These are phyloP conservation scores for Furnarius figulus DNA, from an alignment of 2,113 vertebrate species.

Conservation along the genomic window DNA sequence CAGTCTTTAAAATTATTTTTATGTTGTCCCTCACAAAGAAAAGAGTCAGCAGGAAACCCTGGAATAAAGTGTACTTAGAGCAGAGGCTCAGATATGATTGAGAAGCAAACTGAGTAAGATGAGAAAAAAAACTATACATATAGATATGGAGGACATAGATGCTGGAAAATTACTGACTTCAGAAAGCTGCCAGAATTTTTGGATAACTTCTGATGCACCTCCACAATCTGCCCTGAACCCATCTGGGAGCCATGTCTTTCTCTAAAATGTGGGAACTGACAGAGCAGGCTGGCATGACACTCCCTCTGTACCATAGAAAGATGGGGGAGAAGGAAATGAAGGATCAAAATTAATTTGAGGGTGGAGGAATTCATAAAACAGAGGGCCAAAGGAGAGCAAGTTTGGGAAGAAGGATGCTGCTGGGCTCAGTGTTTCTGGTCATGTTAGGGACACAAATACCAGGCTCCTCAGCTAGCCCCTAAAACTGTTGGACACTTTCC, in stretches of 20 bases:
- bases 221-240: rapidly evolving
- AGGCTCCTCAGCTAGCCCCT: not conserved
- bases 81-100: not conserved
- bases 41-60: not conserved
- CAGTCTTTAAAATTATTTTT: not conserved
- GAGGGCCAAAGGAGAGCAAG: not conserved
- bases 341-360: not conserved
- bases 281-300: not conserved
- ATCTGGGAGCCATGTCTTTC: not conserved
- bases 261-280: rapidly evolving
- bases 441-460: not conserved
- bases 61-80: not conserved
- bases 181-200: not conserved
- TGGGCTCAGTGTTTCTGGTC: not conserved
- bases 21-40: not conserved
- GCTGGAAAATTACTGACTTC: not conserved
- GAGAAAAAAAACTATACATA: not conserved
- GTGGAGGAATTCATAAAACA: not conserved
- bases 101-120: not conserved
- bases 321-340: not conserved
- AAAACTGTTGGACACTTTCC: not conserved
- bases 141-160: not conserved
- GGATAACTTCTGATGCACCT: not conserved
- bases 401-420: not conserved
- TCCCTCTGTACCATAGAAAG: not conserved